Percentiles rank a stretch among this genome's conserved stretches.
These are phyloP conservation scores for Thymelicus lineola DNA, from an alignment of 2,888 invertebrate species.

Conservation along the genomic window DNA sequence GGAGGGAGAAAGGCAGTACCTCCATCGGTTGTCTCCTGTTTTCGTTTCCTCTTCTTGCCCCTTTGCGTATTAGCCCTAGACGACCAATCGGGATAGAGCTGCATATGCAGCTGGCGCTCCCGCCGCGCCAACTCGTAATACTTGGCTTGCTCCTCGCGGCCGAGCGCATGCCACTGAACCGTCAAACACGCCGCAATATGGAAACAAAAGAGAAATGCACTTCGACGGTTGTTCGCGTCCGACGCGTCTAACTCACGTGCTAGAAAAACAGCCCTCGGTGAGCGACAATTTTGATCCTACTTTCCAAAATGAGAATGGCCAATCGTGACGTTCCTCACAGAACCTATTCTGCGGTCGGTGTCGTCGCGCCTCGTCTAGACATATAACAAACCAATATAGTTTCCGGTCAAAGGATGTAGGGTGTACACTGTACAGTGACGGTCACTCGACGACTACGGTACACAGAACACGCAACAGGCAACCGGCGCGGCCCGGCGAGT, in stretches of 20 bases:
- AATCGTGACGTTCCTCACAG: conserved; percentile 82
- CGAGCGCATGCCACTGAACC: conserved; percentile 99
- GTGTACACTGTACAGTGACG: conserved; percentile 76
- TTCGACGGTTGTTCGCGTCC: conserved; percentile 72
- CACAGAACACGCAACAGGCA: conserved; percentile 79
- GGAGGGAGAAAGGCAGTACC: conserved; percentile 88
- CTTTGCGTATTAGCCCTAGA: conserved; percentile 99
- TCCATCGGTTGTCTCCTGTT: conserved; percentile 98
- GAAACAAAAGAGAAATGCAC: conserved; percentile 85
- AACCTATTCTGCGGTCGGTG: conserved; percentile 85
- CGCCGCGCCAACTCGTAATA: conserved; percentile 99
- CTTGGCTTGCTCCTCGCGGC: conserved; percentile 99
- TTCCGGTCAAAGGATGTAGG: conserved; percentile 76
- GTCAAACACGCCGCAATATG: conserved; percentile 78
- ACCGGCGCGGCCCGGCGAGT: conserved; percentile 57
- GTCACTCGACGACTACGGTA: conserved; percentile 83
- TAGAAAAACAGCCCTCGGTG: conserved; percentile 89
- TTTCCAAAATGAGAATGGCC: conserved; percentile 78
- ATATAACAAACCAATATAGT: conserved; percentile 84
- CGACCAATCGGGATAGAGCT: conserved; percentile 99
- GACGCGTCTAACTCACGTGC: conserved; percentile 85
- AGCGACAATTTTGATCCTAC: conserved; percentile 81
- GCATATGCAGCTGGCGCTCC: conserved; percentile 99
- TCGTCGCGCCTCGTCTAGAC: conserved; percentile 79
- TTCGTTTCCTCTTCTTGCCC: conserved; percentile 99